phyloP scores from a whole-genome alignment of 2,797 vertebrate genomes.

The Cacajao melanocephalus region DNA sequence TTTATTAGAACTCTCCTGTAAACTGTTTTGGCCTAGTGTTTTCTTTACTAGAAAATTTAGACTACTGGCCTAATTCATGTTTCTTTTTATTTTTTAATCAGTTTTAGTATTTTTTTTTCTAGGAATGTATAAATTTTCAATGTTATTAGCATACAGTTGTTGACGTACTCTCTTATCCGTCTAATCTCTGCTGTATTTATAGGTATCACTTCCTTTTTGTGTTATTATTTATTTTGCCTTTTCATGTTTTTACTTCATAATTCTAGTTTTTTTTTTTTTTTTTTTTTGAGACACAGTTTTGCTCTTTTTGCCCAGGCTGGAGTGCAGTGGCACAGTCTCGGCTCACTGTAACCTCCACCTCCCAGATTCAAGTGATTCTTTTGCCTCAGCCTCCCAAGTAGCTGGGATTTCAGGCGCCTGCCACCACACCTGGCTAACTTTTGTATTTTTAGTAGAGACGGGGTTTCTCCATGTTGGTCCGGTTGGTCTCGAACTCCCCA shows the following conservation, averaged over 20 bases:
- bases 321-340: too few relatives aligned
- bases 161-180: neutral
- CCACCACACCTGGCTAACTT: too few relatives aligned
- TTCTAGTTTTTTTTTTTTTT: neutral
- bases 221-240: neutral
- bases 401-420: too few relatives aligned
- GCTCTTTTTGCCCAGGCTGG: too few relatives aligned
- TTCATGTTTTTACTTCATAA: neutral
- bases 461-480: too few relatives aligned
- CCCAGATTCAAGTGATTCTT: too few relatives aligned
- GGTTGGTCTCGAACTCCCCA: too few relatives aligned
- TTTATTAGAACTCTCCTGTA: neutral
- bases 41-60: neutral
- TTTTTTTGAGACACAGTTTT: too few relatives aligned
- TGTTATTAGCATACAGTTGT: neutral
- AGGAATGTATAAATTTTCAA: neutral
- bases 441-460: too few relatives aligned
- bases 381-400: too few relatives aligned
- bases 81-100: neutral
- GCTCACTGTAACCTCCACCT: too few relatives aligned
- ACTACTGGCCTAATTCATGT: neutral
- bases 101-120: neutral
- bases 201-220: neutral
- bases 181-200: neutral
- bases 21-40: neutral